Conservation (phyloP, 2,888 invertebrate genomes). For the Ormyrus pomaceus region DNA sequence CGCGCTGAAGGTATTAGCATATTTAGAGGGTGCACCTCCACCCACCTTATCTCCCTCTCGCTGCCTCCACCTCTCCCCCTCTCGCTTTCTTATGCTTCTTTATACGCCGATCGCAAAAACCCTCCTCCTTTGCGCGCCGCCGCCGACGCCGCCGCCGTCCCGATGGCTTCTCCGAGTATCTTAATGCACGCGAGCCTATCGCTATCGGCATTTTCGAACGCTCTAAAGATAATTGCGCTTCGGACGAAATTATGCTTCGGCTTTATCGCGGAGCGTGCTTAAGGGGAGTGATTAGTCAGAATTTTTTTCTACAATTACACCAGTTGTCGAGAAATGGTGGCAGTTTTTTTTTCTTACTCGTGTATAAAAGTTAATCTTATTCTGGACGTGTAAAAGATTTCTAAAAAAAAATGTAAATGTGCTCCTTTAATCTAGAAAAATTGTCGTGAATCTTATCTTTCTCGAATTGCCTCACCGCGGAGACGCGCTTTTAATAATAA, state of each 20-base stretch:
- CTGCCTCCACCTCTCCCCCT: slow-evolving; percentile 4
- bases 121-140: slow-evolving; percentile 10
- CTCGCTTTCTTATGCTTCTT: slow-evolving; percentile 8
- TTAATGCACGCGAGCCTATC: slow-evolving; percentile 21
- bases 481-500: too few species aligned
- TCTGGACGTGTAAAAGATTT: too few species aligned
- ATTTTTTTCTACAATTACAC: too few species aligned
- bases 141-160: neutral
- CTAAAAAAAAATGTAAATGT: too few species aligned
- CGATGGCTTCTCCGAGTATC: slow-evolving; percentile 15
- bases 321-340: too few species aligned
- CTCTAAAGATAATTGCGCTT: slow-evolving; percentile 28
- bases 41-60: slow-evolving; percentile 41
- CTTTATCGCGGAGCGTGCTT: too few species aligned
- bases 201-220: neutral
- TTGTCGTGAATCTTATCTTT: too few species aligned
- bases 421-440: too few species aligned
- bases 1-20: slow-evolving; percentile 72
- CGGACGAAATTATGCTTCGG: neutral
- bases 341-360: neutral
- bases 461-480: too few species aligned
- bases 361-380: too few species aligned
- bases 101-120: slow-evolving; percentile 38
- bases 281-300: too few species aligned
- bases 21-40: slow-evolving; percentile 70